Conservation (phyloP, 2,888 invertebrate genomes). For the Eupsilia transversa region DNA sequence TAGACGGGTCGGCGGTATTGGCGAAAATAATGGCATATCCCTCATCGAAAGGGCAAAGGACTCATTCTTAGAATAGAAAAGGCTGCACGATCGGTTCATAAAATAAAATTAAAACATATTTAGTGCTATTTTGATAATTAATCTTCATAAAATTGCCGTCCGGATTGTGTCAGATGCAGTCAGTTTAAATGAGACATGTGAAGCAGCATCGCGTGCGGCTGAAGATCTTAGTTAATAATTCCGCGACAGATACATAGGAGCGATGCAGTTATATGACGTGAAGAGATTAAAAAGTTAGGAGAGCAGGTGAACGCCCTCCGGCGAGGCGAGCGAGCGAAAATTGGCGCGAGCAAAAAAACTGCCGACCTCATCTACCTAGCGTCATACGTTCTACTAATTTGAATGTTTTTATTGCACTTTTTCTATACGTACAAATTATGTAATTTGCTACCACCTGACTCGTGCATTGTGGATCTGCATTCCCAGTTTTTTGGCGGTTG, state of each 20-base stretch:
- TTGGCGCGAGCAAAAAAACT: slow-evolving; percentile 63
- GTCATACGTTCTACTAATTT: slow-evolving; percentile 56
- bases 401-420: slow-evolving; percentile 58
- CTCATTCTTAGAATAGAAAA: slow-evolving; percentile 28
- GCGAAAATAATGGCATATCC: slow-evolving; percentile 29
- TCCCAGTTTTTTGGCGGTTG: slow-evolving; percentile 14
- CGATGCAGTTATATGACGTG: slow-evolving; percentile 68
- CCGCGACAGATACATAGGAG: slow-evolving; percentile 42
- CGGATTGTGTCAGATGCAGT: slow-evolving; percentile 1
- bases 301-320: slow-evolving; percentile 76
- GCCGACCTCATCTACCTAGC: slow-evolving; percentile 62
- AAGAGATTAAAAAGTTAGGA: slow-evolving; percentile 73
- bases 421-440: slow-evolving; percentile 54
- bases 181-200: slow-evolving; percentile 17
- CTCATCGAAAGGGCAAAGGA: slow-evolving; percentile 27
- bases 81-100: background rate
- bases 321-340: slow-evolving; percentile 67
- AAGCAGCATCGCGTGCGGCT: slow-evolving; percentile 17
- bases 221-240: slow-evolving; percentile 46
- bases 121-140: slow-evolving; percentile 9
- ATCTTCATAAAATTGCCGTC: slow-evolving; percentile 3
- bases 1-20: slow-evolving; percentile 29
- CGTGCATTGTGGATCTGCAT: slow-evolving; percentile 48
- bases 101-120: slow-evolving; percentile 15
- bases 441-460: slow-evolving; percentile 46